Evolutionary conservation across 2,113 vertebrate genomes (phyloP).

Genomic region (Arothron firmamentum): DNA sequence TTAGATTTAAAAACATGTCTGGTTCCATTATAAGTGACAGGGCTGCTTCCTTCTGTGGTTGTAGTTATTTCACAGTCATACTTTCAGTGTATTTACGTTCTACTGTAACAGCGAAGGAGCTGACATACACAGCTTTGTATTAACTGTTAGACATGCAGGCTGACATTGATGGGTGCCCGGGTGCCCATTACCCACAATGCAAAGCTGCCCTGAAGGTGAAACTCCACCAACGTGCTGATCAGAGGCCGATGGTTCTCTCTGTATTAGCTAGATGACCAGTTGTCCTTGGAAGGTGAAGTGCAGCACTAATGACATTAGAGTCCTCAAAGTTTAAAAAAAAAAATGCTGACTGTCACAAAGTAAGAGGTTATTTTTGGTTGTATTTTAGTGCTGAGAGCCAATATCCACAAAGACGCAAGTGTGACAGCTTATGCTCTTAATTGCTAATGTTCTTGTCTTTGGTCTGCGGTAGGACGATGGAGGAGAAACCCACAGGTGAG

Average conservation of each 20-base stretch:
- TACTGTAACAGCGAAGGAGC: background rate
- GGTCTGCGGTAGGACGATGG: too few relatives aligned
- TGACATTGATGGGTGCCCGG: conserved; percentile 3
- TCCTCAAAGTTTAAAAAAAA: background rate
- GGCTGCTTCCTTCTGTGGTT: too few relatives aligned
- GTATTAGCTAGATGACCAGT: conserved; percentile 62
- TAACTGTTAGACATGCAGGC: conserved; percentile 4
- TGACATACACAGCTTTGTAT: conserved; percentile 16
- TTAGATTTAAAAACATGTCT: too few relatives aligned
- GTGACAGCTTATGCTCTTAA: too few relatives aligned
- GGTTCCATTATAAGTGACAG: too few relatives aligned
- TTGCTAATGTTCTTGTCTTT: too few relatives aligned
- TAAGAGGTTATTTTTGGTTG: conserved; percentile 15
- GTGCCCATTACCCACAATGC: conserved; percentile 29
- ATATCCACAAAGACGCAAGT: too few relatives aligned
- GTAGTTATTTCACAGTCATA: background rate
- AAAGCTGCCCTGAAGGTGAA: conserved; percentile 57
- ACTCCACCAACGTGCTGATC: conserved; percentile 30
- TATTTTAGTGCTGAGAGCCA: background rate
- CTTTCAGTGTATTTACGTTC: conserved; percentile 29
- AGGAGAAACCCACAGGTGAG: too few relatives aligned
- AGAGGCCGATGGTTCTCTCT: conserved; percentile 19
- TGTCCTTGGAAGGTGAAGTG: conserved; percentile 55
- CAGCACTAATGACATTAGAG: conserved; percentile 36
- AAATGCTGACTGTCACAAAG: background rate